Evolutionary conservation across 2,888 invertebrate genomes (phyloP).

Genomic region (Ectropis crepuscularia): DNA sequence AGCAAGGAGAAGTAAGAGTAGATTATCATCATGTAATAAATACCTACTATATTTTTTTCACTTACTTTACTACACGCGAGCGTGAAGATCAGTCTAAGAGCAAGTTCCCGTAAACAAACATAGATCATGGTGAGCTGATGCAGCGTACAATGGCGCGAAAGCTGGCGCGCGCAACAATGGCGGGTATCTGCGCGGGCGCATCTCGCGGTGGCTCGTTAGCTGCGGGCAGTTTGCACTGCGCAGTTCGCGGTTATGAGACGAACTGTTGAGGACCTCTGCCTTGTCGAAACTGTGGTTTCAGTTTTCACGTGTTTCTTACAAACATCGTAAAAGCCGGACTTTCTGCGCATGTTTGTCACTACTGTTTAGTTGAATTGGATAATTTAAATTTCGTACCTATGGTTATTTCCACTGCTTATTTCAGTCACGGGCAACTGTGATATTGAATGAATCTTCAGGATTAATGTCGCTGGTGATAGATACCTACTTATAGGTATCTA

Average conservation of each 20-base stretch:
- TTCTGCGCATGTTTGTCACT: too few relatives aligned
- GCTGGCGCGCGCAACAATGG: conserved; percentile 82
- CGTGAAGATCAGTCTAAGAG: conserved; percentile 53
- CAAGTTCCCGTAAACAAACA: conserved; percentile 77
- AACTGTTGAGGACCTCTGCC: conserved; percentile 26
- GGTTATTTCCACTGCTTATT: too few relatives aligned
- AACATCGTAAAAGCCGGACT: neutral
- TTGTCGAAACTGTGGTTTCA: neutral
- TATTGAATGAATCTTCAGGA: too few relatives aligned
- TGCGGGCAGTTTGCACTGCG: conserved; percentile 73
- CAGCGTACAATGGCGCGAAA: conserved; percentile 83
- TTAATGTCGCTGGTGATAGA: too few relatives aligned
- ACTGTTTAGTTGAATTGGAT: too few relatives aligned
- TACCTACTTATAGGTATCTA: too few relatives aligned
- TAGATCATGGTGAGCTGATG: conserved; percentile 74
- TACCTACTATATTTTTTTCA: neutral
- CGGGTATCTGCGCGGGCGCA: conserved; percentile 73
- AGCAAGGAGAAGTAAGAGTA: too few relatives aligned
- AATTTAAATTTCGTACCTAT: too few relatives aligned
- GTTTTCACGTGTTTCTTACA: neutral
- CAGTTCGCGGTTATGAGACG: conserved; percentile 27
- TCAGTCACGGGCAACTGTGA: too few relatives aligned
- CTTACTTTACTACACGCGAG: conserved; percentile 32
- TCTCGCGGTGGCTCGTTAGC: conserved; percentile 81
- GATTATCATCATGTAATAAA: neutral